Evolutionary conservation across 2,113 vertebrate genomes (phyloP).

Genomic region (Suncus etruscus): DNA sequence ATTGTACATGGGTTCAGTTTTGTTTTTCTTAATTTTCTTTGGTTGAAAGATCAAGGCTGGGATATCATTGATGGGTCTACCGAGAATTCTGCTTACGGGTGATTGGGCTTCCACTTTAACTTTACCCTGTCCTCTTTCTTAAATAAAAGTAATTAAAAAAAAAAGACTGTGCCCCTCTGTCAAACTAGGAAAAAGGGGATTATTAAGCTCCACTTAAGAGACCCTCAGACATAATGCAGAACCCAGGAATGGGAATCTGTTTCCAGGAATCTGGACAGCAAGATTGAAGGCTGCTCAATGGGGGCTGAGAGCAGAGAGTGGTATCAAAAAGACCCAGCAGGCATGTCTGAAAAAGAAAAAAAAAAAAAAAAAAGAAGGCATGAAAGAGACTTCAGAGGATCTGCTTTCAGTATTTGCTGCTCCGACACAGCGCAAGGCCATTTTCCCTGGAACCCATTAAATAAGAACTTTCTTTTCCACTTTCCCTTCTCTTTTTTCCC

Average conservation of each 20-base stretch:
- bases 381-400: not conserved
- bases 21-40: too few species aligned
- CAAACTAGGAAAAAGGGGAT: too few species aligned
- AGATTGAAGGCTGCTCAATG: not conserved
- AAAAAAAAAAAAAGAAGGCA: not conserved
- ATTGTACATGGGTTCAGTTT: too few species aligned
- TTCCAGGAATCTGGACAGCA: not conserved
- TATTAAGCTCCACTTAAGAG: too few species aligned
- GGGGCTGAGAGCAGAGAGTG: not conserved
- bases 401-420: not conserved
- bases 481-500: not conserved
- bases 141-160: too few species aligned
- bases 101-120: too few species aligned
- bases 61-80: too few species aligned
- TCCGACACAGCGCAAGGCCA: not conserved
- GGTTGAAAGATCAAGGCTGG: too few species aligned
- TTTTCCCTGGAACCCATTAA: conserved; percentile 6
- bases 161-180: too few species aligned
- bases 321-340: not conserved
- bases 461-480: conserved; percentile 7
- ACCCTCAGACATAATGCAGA: not conserved
- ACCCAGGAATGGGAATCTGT: not conserved
- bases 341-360: not conserved
- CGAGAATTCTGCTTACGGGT: too few species aligned
- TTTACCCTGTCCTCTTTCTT: too few species aligned